Evolutionary conservation across 2,113 vertebrate genomes (phyloP).

Genomic region (Mobula hypostoma): DNA sequence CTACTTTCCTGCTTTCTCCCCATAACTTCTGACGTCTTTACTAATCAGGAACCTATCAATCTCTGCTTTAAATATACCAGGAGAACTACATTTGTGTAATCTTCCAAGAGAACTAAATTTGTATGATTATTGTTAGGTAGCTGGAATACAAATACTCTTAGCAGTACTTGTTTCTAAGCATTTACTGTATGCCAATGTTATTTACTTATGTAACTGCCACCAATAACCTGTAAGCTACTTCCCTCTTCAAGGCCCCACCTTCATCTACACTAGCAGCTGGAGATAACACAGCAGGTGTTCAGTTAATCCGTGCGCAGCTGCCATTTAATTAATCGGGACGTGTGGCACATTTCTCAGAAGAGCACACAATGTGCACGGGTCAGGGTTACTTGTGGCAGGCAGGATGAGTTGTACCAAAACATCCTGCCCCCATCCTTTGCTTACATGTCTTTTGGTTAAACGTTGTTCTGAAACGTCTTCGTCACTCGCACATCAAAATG

Average conservation of each 20-base stretch:
- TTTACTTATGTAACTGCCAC: not conserved
- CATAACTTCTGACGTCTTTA: too few relatives aligned
- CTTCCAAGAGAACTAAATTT: not conserved
- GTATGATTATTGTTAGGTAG: not conserved
- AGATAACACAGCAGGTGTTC: constrained; percentile 4
- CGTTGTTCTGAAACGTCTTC: not conserved
- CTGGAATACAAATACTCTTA: not conserved
- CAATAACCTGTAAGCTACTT: too few relatives aligned
- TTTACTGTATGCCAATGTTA: not conserved
- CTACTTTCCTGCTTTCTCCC: too few relatives aligned
- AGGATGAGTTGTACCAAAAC: not conserved
- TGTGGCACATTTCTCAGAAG: not conserved
- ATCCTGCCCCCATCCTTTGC: not conserved
- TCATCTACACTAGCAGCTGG: not conserved
- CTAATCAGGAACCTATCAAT: too few relatives aligned
- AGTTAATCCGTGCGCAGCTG: not conserved
- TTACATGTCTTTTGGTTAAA: not conserved
- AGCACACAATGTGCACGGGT: not conserved
- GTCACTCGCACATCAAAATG: too few relatives aligned
- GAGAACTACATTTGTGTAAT: too few relatives aligned
- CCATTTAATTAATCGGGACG: constrained; percentile 2
- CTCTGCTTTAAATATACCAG: too few relatives aligned
- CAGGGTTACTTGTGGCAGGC: not conserved
- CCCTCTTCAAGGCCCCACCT: not conserved
- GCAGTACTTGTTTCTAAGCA: not conserved